Base-by-base conservation (phyloP, 2,888 invertebrate species). In the Capitulum mitella region DNA sequence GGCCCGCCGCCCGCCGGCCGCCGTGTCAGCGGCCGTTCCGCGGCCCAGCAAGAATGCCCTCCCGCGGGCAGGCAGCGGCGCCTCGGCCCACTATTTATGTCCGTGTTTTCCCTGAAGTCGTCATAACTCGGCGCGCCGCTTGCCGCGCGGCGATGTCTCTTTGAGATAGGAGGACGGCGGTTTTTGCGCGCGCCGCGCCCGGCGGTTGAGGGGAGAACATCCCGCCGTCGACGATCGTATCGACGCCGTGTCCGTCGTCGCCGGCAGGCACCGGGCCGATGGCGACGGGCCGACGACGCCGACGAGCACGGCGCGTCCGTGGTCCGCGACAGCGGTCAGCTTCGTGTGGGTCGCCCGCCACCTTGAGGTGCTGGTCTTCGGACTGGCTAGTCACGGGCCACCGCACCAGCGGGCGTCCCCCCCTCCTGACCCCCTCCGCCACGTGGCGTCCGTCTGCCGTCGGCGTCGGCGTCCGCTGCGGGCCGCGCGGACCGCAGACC, bases 91-190 rank as follows among this genome's bases (percentile, higher is more conserved):
- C 70, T 70, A 70, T 70, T 70, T 70, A 40, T 40, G 37, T 26
- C 22, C 37, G 26, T 70, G 70, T 70, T 70, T 70, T 70, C 70
- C 40, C 70, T 70, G 34, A 70, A 70, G 40, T 70, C 70, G 70
- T 70, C 70, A 70, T 70, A 40, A 70, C 70, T 40, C 70, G 37
- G 26, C 70, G 29, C 70, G 58, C 40, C 29, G 26, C 40, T 70
- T n/a, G 37, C 26, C 40, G 34, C 70, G 70, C 70, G 37, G 40
- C 37, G 70, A 70, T 70, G 70, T 40, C 70, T 12, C 40, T 40
- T 70, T 70, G 70, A 70, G 70, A 70, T 70, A 70, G 40, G 26
- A 19, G 64, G 12, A 14, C 64, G 34, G 37, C 70, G n/a, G 70
- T 70, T 70, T 70, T 70, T 70, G 70, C 70, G 70, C 70, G 58